Evolutionary conservation across 2,113 vertebrate species (phyloP), one percentile per base, ranked within the genome.

Genomic region (Myotis davidii): DNA sequence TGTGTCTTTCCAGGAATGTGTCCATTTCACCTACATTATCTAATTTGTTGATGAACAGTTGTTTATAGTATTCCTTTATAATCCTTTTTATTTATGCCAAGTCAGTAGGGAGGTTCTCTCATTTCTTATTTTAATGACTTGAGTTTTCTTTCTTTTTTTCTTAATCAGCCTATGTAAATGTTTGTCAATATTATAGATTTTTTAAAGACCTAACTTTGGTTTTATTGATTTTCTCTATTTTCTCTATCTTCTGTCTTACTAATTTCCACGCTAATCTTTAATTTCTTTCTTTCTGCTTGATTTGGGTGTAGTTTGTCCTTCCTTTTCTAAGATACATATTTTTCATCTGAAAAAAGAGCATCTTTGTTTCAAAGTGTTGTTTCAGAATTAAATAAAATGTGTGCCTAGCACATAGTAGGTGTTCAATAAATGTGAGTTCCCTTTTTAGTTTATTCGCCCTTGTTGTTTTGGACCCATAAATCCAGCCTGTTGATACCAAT

Each of bases 191-290:
- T 91, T 73, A 17, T 45, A 34, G 18, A 67, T 65, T 70, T 93
- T 88, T 91, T n/a, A 91, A 91, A 94, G 29, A 65, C 50, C 0
- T 21, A 59, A 3, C 18, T 50, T 92, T 77, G 32, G 39, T 50
- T 96, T 96, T 82, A 52, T 91, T 95, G 56, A 92, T 59, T 88
- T 94, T 94, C 50, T 69, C 20, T 92, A 21, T 87, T 81, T 94
- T 69, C n/a, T 93, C 6, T 89, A 85, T 27, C 37, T 18, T 87
- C 6, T 78, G 1, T 20, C 72, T 84, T 93, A 79, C 81, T 96
- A 67, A 93, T 97, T 93, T 77, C n/a, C 59, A 81, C 8, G 27
- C 6, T 52, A 52, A 78, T 85, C 76, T 81, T 77, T 70, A 50
- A 64, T 76, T 91, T 85, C 37, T 7, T 72, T 73, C 37, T 2